phyloP scores from a whole-genome alignment of 2,888 invertebrate species.

The Merodon equestris region DNA sequence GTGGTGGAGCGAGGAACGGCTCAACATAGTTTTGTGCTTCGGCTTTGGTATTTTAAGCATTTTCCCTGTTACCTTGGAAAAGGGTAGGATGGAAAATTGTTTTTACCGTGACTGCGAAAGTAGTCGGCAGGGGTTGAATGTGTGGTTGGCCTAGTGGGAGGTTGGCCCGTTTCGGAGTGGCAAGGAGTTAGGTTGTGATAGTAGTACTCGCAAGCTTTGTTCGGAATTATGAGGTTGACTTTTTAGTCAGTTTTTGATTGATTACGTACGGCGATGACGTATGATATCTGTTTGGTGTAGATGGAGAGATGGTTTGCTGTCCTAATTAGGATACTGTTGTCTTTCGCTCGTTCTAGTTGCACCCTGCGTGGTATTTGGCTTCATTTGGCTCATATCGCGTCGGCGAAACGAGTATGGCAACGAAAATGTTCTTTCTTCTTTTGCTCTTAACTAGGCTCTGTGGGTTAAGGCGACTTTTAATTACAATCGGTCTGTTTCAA shows the following conservation, averaged over 20 bases:
- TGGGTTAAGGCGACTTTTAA: too few species aligned
- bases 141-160: too few species aligned
- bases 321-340: conserved; percentile 61
- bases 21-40: not conserved
- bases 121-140: not conserved
- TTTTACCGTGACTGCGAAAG: conserved; percentile 37
- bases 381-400: conserved; percentile 12
- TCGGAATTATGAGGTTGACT: conserved; percentile 67
- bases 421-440: too few species aligned
- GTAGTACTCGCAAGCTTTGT: conserved; percentile 45
- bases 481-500: too few species aligned
- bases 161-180: too few species aligned
- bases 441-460: too few species aligned
- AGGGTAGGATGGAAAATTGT: conserved; percentile 42
- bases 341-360: conserved; percentile 26
- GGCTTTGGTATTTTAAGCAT: conserved; percentile 46
- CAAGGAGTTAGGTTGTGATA: not conserved
- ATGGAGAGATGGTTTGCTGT: conserved; percentile 62
- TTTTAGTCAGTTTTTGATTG: conserved; percentile 68
- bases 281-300: conserved; percentile 38
- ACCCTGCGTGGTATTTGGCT: conserved; percentile 9
- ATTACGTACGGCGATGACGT: conserved; percentile 50
- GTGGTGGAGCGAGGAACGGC: too few species aligned
- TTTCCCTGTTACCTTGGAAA: conserved; percentile 53
- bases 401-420: too few species aligned